Evolutionary conservation across 2,888 invertebrate species (phyloP), one percentile per base, ranked within the genome.

Genomic region (Lypha dubia): DNA sequence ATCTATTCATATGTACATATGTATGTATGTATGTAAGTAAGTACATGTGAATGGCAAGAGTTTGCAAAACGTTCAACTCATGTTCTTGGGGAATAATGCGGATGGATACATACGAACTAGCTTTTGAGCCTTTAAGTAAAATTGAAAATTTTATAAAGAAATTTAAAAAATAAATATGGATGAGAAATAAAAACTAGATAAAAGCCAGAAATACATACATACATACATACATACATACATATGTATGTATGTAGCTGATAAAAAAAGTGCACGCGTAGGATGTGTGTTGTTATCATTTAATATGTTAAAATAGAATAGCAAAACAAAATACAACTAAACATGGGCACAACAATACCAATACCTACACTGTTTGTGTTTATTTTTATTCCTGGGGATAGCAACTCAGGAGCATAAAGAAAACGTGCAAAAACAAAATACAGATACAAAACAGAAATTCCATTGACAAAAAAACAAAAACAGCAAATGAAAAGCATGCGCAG

Each of bases 401-500:
- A 41, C 13, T 8, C 8, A 9, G 6, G 9, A 74, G 8, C 0
- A 49, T 3, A 22, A 62, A 51, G 41, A 51, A 32, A 9, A 38
- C 38, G 46, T 58, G 28, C 22, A n/a, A 41, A 41, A 62, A n/a
- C 11, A 49, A 41, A 28, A 44, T 32, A 41, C n/a, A 63, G 24
- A 58, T 5, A 49, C 11, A 60, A 67, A 65, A 68, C 15, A 60
- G 60, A 49, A 41, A 56, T 24, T 24, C 24, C 1, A 65, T 46
- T 38, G 6, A 70, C 35, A 46, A 49, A 13, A 46, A 49, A 62
- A 49, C 35, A 49, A 58, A 56, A 73, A 7, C 38, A 67, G 38
- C 73, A 73, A 51, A 51, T 60, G 35, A 35, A 60, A 60, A 65
- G 51, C 80, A 67, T 80, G 80, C 80, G 80, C 74, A 13, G 53